Evolutionary conservation across 2,797 vertebrate species (phyloP), one percentile per base, ranked within the genome.

Genomic region (Xiphorhynchus erythropygius): DNA sequence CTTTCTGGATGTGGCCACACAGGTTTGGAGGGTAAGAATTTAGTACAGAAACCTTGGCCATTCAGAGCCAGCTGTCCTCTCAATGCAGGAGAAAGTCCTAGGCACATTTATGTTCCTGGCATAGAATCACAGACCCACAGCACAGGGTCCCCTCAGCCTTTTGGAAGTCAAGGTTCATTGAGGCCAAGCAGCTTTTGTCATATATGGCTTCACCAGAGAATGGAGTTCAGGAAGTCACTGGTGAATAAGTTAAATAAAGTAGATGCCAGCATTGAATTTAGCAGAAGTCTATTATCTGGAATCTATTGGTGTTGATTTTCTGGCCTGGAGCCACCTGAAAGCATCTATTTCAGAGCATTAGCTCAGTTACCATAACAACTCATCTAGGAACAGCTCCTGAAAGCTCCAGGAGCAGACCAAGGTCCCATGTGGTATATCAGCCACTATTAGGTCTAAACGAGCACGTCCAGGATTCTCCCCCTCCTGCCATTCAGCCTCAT

Each of bases 351-450:
- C 5, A 11, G 60, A 91, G 85, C 93, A 89, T 90, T 87, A 91
- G 90, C 92, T 90, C 94, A 82, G 96, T 97, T 97, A 81, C 96
- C 88, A 93, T 97, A 96, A 96, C 95, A 96, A 93, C 95, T 94
- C 91, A 76, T 90, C 80, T 19, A 86, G 67, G 85, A 95, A 73
- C 47, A 71, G 25, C 73, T 83, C 60, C 75, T 57, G 88, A 81
- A 76, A 88, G 80, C 73, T 93, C 23, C 1, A 75, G 71, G 77
- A 90, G 80, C 94, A 91, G 50, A 44, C 27, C 57, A 46, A 90
- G 76, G 47, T 78, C 85, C 83, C 83, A 59, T 0, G 1, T 46
- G 89, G 60, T 49, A 0, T 6, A 35, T 4, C 5, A 84, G 55
- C 35, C 65, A 63, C 85, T 84, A 57, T 39, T 17, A 41, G 91